phyloP scores from a whole-genome alignment of 2,113 vertebrate genomes.

The Murina feae region DNA sequence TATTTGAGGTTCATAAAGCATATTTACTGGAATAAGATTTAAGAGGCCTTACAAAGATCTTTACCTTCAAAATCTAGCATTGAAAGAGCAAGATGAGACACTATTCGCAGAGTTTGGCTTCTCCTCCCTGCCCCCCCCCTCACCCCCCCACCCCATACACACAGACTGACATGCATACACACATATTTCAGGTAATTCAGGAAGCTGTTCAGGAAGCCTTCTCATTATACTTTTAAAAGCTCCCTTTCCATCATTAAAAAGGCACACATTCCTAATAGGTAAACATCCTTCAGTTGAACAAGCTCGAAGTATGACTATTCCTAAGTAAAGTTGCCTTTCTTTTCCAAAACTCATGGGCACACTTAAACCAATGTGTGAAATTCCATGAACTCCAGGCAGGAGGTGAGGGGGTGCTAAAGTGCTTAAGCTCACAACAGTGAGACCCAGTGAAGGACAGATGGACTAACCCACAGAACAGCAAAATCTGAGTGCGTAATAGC shows the following conservation, averaged over 20 bases:
- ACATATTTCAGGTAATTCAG: conserved; percentile 53
- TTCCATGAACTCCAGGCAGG: conserved; percentile 52
- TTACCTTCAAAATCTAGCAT: conserved; percentile 2
- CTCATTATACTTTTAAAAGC: conserved; percentile 61
- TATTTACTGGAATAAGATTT: conserved; percentile 19
- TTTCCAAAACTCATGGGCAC: conserved; percentile 70
- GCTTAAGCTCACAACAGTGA: conserved; percentile 5
- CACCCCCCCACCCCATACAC: not conserved
- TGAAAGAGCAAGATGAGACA: not conserved
- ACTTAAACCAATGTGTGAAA: conserved; percentile 66
- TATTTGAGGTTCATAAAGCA: conserved; percentile 6
- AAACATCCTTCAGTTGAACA: conserved; percentile 67
- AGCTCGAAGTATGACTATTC: conserved; percentile 43
- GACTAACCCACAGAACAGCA: conserved; percentile 25
- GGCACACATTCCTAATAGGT: conserved; percentile 62
- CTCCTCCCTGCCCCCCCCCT: not conserved
- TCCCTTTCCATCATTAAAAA: conserved; percentile 70
- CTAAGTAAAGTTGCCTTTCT: conserved; percentile 60
- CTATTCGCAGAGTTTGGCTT: not conserved
- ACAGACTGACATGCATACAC: not conserved
- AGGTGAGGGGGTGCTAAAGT: not conserved
- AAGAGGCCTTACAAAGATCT: conserved; percentile 1
- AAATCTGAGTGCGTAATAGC: conserved; percentile 23
- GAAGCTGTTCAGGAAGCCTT: conserved; percentile 54
- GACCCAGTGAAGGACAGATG: conserved; percentile 36